Conservation (phyloP, 1,140 invertebrate genomes). For the Drosophila busckii region DNA sequence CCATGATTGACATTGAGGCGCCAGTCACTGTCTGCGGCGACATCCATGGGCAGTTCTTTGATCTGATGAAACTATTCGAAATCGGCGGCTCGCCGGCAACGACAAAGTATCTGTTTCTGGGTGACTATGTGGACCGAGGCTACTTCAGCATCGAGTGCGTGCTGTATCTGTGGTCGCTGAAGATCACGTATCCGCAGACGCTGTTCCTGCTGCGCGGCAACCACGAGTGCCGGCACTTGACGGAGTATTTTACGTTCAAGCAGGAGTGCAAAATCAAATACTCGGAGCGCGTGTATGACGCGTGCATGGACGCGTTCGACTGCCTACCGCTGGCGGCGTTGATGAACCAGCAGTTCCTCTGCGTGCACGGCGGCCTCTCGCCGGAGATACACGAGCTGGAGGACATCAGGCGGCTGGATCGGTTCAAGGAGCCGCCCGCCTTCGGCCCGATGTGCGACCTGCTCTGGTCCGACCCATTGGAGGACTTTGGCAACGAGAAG, state of each 20-base stretch:
- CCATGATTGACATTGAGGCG: constrained; percentile 99
- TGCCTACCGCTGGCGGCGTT: constrained; percentile 99
- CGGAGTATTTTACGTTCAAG: constrained; percentile 99
- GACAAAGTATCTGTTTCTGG: constrained; percentile 99
- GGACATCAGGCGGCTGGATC: constrained; percentile 98
- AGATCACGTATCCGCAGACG: constrained; percentile 98
- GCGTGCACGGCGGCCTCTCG: constrained; percentile 99
- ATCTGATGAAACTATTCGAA: constrained; percentile 99
- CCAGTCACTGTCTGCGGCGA: constrained; percentile 99
- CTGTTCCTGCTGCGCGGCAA: constrained; percentile 99
- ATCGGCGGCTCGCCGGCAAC: constrained; percentile 98
- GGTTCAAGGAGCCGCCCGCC: constrained; percentile 99
- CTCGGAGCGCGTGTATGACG: constrained; percentile 99
- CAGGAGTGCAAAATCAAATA: constrained; percentile 99
- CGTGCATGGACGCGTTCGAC: constrained; percentile 99
- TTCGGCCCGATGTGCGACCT: constrained; percentile 99
- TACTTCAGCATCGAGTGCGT: constrained; percentile 89
- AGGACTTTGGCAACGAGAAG: constrained; percentile 99
- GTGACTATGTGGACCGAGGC: constrained; percentile 99
- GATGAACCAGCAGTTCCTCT: constrained; percentile 99
- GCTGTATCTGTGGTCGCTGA: constrained; percentile 99
- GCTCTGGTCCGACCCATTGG: constrained; percentile 98
- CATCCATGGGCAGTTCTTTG: constrained; percentile 99
- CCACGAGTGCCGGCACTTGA: constrained; percentile 99
- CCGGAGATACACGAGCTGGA: constrained; percentile 99